Evolutionary conservation across 2,888 invertebrate species (phyloP), one percentile per base, ranked within the genome.

Genomic region (Cephonodes hylas): DNA sequence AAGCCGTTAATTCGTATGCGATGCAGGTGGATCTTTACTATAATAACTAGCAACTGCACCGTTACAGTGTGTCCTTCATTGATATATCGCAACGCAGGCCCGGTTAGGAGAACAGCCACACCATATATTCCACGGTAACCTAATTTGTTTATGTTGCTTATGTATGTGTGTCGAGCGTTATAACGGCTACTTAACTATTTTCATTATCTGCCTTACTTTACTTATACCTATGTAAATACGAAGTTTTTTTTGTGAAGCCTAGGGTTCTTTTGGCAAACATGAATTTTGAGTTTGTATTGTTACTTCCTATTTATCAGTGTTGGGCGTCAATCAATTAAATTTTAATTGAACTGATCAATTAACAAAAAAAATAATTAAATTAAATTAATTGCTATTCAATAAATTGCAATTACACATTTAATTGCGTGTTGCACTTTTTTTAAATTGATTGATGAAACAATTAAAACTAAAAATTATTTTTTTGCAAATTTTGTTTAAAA

Each of bases 1-100:
- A 75, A 77, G 65, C 69, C 67, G 66, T 79, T 80, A 75, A 84
- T 89, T 86, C 77, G 75, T 87, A 89, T 88, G 84, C 86, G 58
- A 70, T 60, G 64, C 80, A 70, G 70, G 68, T 68, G 65, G 27
- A 27, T 42, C 59, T 53, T 59, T 59, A 34, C 59, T 63, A 72
- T 72, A 76, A 75, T 76, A 78, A 73, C 72, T 71, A 77, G 73
- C 76, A 73, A 69, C 69, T 73, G 73, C 69, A 79, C 82, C 80
- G 81, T 85, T 84, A 81, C 65, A 65, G 68, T 65, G 63, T 67
- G 73, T 75, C 75, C 80, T 78, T 78, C 79, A 77, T 81, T 77
- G 77, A 69, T 69, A 74, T 77, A 80, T 75, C 74, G 79, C 79
- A 80, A 80, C 72, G 66, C 64, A 67, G 65, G 66, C 76, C 76